Evolutionary conservation across 2,797 vertebrate species (phyloP).

Genomic region (Tachyglossus aculeatus): DNA sequence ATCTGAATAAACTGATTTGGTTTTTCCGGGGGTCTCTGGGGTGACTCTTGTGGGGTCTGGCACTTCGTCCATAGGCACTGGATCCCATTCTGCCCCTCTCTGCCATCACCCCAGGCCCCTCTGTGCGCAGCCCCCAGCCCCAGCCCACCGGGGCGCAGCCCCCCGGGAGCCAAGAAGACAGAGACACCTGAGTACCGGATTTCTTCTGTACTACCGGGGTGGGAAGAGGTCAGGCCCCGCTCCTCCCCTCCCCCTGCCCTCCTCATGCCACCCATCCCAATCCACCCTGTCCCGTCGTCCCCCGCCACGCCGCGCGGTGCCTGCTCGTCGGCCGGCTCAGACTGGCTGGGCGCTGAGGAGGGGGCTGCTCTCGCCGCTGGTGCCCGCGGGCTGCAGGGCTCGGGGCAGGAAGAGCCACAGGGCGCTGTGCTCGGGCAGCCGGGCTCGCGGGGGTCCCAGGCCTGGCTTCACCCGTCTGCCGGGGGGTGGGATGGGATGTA

Average conservation of each 20-base stretch:
- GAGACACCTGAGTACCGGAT: too few relatives aligned
- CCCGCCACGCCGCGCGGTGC: too few relatives aligned
- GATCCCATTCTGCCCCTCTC: not conserved
- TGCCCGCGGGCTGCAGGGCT: conserved; percentile 73
- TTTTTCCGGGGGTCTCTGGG: not conserved
- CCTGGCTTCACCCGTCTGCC: conserved; percentile 78
- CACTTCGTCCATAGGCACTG: not conserved
- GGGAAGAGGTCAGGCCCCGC: too few relatives aligned
- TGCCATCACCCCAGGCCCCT: too few relatives aligned
- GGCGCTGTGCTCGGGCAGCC: conserved; percentile 68
- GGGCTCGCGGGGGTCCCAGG: conserved; percentile 24
- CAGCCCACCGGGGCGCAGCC: too few relatives aligned
- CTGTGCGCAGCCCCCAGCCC: too few relatives aligned
- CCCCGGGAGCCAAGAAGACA: conserved; percentile 6
- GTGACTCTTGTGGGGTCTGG: not conserved
- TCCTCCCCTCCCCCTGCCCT: too few relatives aligned
- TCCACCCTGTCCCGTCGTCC: too few relatives aligned
- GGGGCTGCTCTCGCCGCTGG: conserved; percentile 82
- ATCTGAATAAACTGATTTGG: conserved; percentile 57
- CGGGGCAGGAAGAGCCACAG: conserved; percentile 83
- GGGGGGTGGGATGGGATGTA: not conserved
- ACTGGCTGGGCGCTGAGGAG: conserved; percentile 82
- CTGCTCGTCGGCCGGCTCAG: conserved; percentile 64
- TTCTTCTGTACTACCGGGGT: too few relatives aligned
- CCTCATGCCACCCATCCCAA: too few relatives aligned